phyloP scores from a whole-genome alignment of 1,140 invertebrate species.

The Cylas formicarius region DNA sequence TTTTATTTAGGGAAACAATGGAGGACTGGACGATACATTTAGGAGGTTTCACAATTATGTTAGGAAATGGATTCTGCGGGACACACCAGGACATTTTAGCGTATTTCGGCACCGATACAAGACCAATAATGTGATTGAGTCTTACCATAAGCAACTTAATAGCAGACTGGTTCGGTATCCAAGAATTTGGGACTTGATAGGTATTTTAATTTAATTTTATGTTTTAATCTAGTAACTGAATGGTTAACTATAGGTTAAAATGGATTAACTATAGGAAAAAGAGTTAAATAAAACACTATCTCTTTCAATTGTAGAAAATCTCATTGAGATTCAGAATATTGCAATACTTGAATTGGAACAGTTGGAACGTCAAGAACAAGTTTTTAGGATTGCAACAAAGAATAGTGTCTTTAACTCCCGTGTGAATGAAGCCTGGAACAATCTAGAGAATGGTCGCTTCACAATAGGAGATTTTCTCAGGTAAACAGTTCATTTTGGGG shows the following conservation, averaged over 20 bases:
- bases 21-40: neutral
- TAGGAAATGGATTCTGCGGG: neutral
- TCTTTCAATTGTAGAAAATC: neutral
- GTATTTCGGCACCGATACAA: conserved; percentile 2
- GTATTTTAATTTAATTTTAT: conserved; percentile 7
- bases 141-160: conserved; percentile 4
- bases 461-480: conserved; percentile 4
- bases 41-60: conserved; percentile 1
- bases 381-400: conserved; percentile 2
- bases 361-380: neutral
- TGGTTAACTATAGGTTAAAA: no score
- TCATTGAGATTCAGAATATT: conserved; percentile 5
- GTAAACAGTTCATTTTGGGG: conserved; percentile 3
- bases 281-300: no score
- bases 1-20: neutral
- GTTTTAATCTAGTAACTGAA: no score
- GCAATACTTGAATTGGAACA: neutral
- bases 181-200: conserved; percentile 2
- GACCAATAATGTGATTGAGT: conserved; percentile 9
- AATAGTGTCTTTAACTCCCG: conserved; percentile 4
- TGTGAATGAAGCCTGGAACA: conserved; percentile 1
- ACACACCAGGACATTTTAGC: conserved; percentile 1
- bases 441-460: conserved; percentile 1
- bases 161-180: no score
- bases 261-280: no score